phyloP scores from a whole-genome alignment of 2,888 invertebrate genomes.

The Patella depressa region DNA sequence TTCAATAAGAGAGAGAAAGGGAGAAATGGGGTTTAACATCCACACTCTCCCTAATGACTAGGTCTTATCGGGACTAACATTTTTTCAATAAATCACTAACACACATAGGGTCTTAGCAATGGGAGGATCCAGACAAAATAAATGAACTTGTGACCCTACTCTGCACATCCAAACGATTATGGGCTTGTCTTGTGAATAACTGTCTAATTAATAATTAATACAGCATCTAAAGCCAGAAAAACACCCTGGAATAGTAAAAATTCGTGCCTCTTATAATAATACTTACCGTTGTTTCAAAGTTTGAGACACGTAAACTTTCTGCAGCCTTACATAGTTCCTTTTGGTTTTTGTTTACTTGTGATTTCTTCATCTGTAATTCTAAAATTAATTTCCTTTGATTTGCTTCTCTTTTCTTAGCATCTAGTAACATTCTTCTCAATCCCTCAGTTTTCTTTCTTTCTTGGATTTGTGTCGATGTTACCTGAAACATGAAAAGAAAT shows the following conservation, averaged over 20 bases:
- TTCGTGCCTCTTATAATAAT: no score
- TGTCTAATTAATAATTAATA: no score
- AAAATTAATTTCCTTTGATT: conserved; percentile 45
- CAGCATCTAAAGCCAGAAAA: no score
- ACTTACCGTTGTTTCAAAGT: conserved; percentile 33
- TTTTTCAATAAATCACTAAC: no score
- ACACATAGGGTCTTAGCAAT: no score
- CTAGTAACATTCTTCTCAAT: conserved; percentile 31
- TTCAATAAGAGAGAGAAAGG: background rate
- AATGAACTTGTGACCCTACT: no score
- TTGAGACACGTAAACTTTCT: conserved; percentile 34
- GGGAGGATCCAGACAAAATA: no score
- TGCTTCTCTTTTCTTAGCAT: conserved; percentile 33
- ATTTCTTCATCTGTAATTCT: conserved; percentile 47
- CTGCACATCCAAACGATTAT: no score
- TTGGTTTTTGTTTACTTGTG: conserved; percentile 38
- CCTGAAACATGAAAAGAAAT: conserved; percentile 15
- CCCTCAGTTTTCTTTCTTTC: conserved; percentile 20
- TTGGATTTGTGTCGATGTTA: conserved; percentile 23
- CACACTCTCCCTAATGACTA: conserved; percentile 31
- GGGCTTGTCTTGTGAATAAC: no score
- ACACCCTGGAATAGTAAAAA: no score
- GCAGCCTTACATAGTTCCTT: conserved; percentile 44
- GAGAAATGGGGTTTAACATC: conserved; percentile 34
- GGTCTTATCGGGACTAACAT: no score